Base-by-base conservation (phyloP, 1,140 invertebrate genomes). In the Cylas formicarius region DNA sequence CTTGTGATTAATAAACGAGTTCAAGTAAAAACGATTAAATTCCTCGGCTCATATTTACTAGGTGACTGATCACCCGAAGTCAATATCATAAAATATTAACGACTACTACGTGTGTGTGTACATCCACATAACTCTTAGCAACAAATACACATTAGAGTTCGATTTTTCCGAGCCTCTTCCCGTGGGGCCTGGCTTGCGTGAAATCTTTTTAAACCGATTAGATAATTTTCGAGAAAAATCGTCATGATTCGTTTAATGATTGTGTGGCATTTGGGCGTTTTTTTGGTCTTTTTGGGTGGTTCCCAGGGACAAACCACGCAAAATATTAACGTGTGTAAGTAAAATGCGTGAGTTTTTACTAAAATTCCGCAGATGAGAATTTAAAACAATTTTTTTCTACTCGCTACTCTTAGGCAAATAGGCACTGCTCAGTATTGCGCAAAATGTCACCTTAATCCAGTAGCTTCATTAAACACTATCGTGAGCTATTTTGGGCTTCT, bases 291-390 rank as follows among this genome's bases (percentile, higher is more conserved):
- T 11, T 6, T 35, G 9, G 11, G 23, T 11, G 11, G 4, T n/a
- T 10, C 17, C 13, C 13, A 20, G 13, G 10, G 35, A 23, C 73
- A 76, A 61, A 75, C 72, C 4, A 74, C 72, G 9, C 73, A 76
- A 62, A 76, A 73, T 58, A 72, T 76, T 31, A 75, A 75, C 35
- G 69, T 75, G 53, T 65, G 73, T 76, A 67, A 72, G 73, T 72
- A 63, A 6, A 21, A 32, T 27, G n/a, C n/a, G n/a, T n/a, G 13
- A 19, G 9, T 27, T 35, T 23, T 27, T 16, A 21, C 8, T 42
- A 20, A 20, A 18, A 33, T 29, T 20, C 4, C n/a, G n/a, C n/a
- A n/a, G n/a, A n/a, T n/a, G n/a, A n/a, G n/a, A n/a, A n/a, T n/a
- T n/a, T n/a, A n/a, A n/a, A n/a, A n/a, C n/a, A n/a, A n/a, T n/a